phyloP scores from a whole-genome alignment of 64 coral and sea anemone species.

The Actinia tenebrosa region DNA sequence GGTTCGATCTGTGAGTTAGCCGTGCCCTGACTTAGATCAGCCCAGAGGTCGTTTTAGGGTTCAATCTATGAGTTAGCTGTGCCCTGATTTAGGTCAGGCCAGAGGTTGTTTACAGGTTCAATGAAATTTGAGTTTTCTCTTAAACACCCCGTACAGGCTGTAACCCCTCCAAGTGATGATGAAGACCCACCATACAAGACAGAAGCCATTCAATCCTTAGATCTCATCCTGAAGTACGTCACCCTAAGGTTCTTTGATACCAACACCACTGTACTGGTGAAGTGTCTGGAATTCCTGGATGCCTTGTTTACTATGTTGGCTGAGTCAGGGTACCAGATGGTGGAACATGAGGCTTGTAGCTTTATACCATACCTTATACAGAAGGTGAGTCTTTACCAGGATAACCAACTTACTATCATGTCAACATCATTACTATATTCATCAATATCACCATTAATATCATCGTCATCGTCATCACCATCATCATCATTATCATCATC shows the following conservation, averaged over 20 bases:
- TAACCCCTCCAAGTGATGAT: conserved; percentile 30
- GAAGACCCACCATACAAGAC: conserved; percentile 60
- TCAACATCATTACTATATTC: not conserved
- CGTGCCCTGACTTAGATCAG: too few relatives aligned
- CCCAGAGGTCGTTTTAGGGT: too few relatives aligned
- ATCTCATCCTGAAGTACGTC: conserved; percentile 87
- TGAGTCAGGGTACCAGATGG: conserved; percentile 77
- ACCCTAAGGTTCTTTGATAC: conserved; percentile 96
- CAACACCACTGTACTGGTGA: conserved; percentile 95
- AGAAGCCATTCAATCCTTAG: conserved; percentile 69
- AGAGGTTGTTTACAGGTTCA: too few relatives aligned
- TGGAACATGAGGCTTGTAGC: conserved; percentile 88
- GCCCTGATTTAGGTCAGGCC: too few relatives aligned
- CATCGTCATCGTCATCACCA: too few relatives aligned
- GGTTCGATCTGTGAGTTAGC: too few relatives aligned
- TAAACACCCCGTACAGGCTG: conserved; percentile 34
- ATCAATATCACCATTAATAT: not conserved
- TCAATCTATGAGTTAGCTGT: too few relatives aligned
- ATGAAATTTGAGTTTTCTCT: not conserved
- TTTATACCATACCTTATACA: conserved; percentile 94
- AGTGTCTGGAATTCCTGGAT: conserved; percentile 86
- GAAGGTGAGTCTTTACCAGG: conserved; percentile 54
- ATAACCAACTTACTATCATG: not conserved
- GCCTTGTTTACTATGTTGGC: conserved; percentile 73
- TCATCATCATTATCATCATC: too few relatives aligned